Evolutionary conservation across 2,888 invertebrate genomes (phyloP), one percentile per base, ranked within the genome.

Genomic region (Zaprionus lineosus): DNA sequence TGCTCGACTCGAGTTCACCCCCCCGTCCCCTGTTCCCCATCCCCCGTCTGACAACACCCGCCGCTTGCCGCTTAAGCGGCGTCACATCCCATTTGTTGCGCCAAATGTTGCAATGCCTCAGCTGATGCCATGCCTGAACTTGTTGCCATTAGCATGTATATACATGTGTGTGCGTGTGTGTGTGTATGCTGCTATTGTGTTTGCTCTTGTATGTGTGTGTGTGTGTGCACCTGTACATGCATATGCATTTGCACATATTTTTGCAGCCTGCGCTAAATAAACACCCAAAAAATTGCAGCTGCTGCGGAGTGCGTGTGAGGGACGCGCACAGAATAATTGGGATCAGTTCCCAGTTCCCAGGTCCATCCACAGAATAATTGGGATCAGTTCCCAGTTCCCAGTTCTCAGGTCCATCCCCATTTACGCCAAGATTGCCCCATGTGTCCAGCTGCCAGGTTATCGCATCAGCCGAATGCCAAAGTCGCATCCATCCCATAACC

Each of bases 31-130:
- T 3, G 5, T 12, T n/a, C 18, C 4, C 5, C n/a, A 2, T 33
- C 11, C 2, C 31, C 8, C 24, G 2, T 19, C 40, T n/a, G 28
- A 31, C 24, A 0, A 14, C 2, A n/a, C 36, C n/a, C 9, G 18
- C 37, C 14, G 2, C 3, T 7, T 11, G 15, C 50, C 19, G 43
- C 21, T 21, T 48, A 31, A 52, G 7, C 51, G 12, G 29, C 53
- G 59, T 66, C 46, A 74, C 72, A 68, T 52, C 55, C 72, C 75
- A 73, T 73, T 73, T 68, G 72, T 21, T 52, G 70, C 50, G 43
- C 46, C 59, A 74, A 76, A 76, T 74, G 74, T 58, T 74, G 73
- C 68, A 70, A 56, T 65, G 70, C 68, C 56, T 69, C 70, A 37
- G 52, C 52, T 46, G 56, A 60, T 69, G 70, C 36, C 52, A 40